A percentile compares a stretch with the other conserved stretches of the same genome.
phyloP scores from a whole-genome alignment of 2,113 vertebrate genomes.

The Passer montanus region DNA sequence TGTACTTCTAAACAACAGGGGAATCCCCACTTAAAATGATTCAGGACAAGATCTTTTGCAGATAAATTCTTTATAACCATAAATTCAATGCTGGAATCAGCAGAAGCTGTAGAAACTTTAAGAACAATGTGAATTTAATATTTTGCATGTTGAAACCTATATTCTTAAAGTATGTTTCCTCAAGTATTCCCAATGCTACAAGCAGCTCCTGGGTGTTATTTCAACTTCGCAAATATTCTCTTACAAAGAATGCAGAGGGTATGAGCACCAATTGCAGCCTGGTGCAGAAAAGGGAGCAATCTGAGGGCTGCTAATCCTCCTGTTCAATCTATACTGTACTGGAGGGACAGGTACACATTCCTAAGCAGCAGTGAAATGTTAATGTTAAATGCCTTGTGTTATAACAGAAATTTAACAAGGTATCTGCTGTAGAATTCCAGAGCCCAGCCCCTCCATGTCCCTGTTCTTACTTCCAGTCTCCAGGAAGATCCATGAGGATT shows the following conservation, averaged over 20 bases:
- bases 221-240: background rate
- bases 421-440: background rate
- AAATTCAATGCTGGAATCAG: background rate
- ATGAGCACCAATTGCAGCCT: background rate
- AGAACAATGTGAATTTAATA: background rate
- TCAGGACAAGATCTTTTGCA: background rate
- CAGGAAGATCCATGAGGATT: background rate
- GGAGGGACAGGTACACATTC: background rate
- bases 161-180: background rate
- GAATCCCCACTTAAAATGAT: background rate
- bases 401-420: background rate
- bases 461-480: background rate
- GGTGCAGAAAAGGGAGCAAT: background rate
- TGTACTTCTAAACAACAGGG: background rate
- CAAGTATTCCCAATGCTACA: background rate
- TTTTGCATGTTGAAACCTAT: background rate
- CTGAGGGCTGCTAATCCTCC: background rate
- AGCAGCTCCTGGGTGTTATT: background rate
- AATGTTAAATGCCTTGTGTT: background rate
- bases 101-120: background rate
- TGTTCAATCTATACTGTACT: accelerated
- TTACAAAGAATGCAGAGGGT: background rate
- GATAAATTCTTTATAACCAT: background rate
- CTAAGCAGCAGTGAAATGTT: background rate
- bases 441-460: background rate